Conservation (phyloP, 2,113 vertebrate species). For the Paradisaea rubra region DNA sequence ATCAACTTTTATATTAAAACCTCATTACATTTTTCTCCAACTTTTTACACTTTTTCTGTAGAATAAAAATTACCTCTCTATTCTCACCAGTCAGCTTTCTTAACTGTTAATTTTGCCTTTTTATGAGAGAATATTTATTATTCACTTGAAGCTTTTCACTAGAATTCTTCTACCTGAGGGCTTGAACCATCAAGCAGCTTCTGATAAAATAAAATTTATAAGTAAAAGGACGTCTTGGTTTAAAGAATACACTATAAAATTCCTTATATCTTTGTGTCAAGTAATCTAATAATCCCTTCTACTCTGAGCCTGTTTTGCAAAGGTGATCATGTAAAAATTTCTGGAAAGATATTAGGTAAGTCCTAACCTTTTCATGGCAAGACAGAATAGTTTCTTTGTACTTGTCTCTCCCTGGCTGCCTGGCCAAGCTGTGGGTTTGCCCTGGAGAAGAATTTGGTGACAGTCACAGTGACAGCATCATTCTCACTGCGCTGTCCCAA, state of each 20-base stretch:
- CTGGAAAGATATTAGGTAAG: background rate
- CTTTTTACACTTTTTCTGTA: background rate
- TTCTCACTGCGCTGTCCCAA: background rate
- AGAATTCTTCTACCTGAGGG: background rate
- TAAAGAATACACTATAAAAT: background rate
- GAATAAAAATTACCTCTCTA: background rate
- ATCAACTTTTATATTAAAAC: background rate
- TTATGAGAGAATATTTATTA: background rate
- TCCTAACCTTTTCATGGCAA: background rate
- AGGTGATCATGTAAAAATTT: background rate
- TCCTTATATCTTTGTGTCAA: background rate
- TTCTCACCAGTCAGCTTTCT: background rate
- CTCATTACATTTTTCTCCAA: background rate
- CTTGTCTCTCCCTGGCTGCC: background rate
- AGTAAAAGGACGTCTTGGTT: background rate
- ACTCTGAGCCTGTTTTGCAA: background rate
- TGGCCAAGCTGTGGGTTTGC: background rate
- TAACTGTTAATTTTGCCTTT: background rate
- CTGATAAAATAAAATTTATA: background rate
- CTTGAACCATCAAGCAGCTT: background rate
- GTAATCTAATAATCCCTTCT: background rate
- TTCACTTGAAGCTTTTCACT: background rate
- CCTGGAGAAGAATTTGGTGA: background rate
- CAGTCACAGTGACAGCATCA: background rate
- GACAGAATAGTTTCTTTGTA: background rate